phyloP scores from a whole-genome alignment of 2,797 vertebrate species.

The Pteropus rufus region DNA sequence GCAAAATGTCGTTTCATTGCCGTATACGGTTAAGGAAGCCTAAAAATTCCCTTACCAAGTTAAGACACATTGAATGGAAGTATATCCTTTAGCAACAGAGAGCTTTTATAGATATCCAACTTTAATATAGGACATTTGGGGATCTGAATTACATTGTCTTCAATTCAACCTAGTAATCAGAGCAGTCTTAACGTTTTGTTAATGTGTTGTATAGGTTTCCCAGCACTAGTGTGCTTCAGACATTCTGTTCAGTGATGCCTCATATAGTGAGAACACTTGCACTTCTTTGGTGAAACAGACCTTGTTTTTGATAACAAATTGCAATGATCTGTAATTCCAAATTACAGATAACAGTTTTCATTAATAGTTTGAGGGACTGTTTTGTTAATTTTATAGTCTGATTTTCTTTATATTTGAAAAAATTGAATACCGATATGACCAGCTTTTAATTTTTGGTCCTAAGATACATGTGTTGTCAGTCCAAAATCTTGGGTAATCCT shows the following conservation, averaged over 20 bases:
- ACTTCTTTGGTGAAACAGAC: neutral
- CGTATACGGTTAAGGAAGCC: neutral
- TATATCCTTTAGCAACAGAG: neutral
- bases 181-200: neutral
- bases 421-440: neutral
- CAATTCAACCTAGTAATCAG: neutral
- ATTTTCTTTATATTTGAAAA: neutral
- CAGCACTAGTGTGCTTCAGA: neutral
- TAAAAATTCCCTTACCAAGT: neutral
- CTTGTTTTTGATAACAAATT: neutral
- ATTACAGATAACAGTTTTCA: neutral
- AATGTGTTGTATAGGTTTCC: neutral
- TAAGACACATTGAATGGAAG: neutral
- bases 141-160: neutral
- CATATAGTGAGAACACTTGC: neutral
- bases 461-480: neutral
- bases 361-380: neutral
- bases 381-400: neutral
- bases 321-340: neutral
- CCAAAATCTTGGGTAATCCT: neutral
- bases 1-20: neutral
- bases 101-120: neutral
- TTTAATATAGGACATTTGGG: neutral
- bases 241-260: neutral
- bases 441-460: slow-evolving; percentile 22